A percentile compares a stretch with the other conserved stretches of the same genome.
Evolutionary conservation across 2,888 invertebrate genomes (phyloP).

Genomic region (Augiades crinisus): DNA sequence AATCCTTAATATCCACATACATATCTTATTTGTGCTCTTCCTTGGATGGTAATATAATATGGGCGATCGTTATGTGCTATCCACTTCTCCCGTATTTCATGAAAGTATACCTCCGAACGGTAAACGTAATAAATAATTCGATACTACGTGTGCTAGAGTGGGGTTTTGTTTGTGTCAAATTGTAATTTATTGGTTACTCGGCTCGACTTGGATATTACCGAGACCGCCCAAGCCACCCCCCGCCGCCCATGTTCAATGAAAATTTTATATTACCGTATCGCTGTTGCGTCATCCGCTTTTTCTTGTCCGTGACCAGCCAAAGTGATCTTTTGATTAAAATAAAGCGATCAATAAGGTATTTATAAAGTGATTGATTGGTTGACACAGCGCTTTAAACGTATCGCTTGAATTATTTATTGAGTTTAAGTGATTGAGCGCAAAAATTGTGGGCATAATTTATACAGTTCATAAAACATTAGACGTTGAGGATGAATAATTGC

Average conservation of each 20-base stretch:
- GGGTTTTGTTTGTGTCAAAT: constrained; percentile 78
- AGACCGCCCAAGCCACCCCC: constrained; percentile 46
- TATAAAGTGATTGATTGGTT: constrained; percentile 80
- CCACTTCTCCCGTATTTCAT: constrained; percentile 12
- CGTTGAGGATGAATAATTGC: too few relatives aligned
- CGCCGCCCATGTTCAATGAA: constrained; percentile 60
- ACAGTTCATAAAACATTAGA: constrained; percentile 66
- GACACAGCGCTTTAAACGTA: constrained; percentile 75
- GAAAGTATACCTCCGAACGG: constrained; percentile 14
- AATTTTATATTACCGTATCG: constrained; percentile 74
- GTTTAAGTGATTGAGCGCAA: constrained; percentile 73
- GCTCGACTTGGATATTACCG: constrained; percentile 75
- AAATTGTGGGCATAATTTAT: constrained; percentile 61
- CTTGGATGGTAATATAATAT: constrained; percentile 6
- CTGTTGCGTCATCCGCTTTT: constrained; percentile 73
- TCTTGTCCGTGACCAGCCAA: constrained; percentile 71
- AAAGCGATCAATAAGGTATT: constrained; percentile 77
- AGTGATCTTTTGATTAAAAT: constrained; percentile 81
- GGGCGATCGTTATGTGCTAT: constrained; percentile 12
- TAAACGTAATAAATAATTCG: constrained; percentile 67
- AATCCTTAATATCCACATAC: too few relatives aligned
- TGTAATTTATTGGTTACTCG: constrained; percentile 77
- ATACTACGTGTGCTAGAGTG: constrained; percentile 60
- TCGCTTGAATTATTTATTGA: constrained; percentile 73
- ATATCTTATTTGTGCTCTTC: neutral